Evolutionary conservation across 2,113 vertebrate genomes (phyloP).

Genomic region (Toxotes chatareus): DNA sequence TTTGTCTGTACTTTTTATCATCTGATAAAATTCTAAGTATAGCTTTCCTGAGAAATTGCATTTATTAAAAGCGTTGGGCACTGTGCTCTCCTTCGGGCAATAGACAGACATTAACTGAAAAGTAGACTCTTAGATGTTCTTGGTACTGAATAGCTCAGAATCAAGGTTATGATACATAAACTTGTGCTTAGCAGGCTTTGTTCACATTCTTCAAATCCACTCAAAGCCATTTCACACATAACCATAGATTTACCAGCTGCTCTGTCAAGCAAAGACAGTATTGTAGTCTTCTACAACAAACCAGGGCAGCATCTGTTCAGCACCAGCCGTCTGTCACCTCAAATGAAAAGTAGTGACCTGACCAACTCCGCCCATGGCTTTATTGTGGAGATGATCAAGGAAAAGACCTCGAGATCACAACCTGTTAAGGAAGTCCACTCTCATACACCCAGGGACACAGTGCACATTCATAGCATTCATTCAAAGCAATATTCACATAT

Average conservation of each 20-base stretch:
- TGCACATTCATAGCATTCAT: background rate
- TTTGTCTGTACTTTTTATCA: background rate
- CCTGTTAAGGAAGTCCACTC: slow-evolving; percentile 14
- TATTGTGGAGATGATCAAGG: background rate
- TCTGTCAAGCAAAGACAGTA: slow-evolving; percentile 3
- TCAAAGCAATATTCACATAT: background rate
- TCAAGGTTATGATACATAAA: background rate
- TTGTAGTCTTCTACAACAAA: background rate
- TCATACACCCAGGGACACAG: slow-evolving; percentile 6
- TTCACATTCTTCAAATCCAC: slow-evolving; percentile 1
- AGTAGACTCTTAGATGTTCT: background rate
- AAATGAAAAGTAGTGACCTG: slow-evolving; percentile 28
- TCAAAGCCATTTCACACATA: background rate
- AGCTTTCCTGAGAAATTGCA: background rate
- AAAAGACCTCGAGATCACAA: slow-evolving; percentile 3
- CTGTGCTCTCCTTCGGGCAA: background rate
- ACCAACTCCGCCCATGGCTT: background rate
- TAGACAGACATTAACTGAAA: background rate
- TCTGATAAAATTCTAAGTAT: background rate
- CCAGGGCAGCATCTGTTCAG: slow-evolving; percentile 39
- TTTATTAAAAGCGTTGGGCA: slow-evolving; percentile 12
- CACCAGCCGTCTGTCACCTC: slow-evolving; percentile 13
- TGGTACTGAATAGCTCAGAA: slow-evolving; percentile 5
- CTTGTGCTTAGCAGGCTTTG: slow-evolving; percentile 7
- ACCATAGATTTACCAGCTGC: background rate